A percentile compares a stretch with the other conserved stretches of the same genome.
phyloP scores from a whole-genome alignment of 2,797 vertebrate genomes.

The Lerista edwardsae region DNA sequence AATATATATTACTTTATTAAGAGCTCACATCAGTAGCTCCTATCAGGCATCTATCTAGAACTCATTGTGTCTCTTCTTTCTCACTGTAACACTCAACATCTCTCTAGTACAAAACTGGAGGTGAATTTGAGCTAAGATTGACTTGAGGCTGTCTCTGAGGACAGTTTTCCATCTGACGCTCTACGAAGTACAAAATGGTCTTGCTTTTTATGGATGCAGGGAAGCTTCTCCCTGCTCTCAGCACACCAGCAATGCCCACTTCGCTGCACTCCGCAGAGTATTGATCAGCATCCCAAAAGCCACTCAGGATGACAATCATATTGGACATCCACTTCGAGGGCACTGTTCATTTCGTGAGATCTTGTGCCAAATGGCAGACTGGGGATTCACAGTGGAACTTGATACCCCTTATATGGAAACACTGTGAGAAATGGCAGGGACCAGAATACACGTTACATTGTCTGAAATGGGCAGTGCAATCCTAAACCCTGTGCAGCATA shows the following conservation, averaged over 20 bases:
- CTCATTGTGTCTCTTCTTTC: constrained; percentile 1
- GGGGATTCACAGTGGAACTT: background rate
- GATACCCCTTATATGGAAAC: background rate
- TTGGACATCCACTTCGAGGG: background rate
- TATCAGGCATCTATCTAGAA: background rate
- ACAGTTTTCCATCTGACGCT: background rate
- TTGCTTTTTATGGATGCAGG: background rate
- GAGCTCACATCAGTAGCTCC: constrained; percentile 22
- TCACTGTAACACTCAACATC: background rate
- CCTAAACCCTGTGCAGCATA: too few species aligned
- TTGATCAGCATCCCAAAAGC: background rate
- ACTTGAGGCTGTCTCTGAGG: background rate
- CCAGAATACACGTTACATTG: too few species aligned
- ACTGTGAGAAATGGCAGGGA: background rate
- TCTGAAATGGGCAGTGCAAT: too few species aligned
- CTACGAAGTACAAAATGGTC: background rate
- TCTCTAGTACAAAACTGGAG: background rate
- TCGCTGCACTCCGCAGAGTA: background rate
- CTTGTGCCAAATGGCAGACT: background rate
- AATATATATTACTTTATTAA: constrained; percentile 43
- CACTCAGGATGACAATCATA: background rate
- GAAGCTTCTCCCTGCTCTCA: background rate
- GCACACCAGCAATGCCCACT: background rate
- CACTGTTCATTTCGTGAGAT: background rate
- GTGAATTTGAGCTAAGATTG: background rate